Evolutionary conservation across 2,797 vertebrate species (phyloP).

Genomic region (Tolypeutes matacus): DNA sequence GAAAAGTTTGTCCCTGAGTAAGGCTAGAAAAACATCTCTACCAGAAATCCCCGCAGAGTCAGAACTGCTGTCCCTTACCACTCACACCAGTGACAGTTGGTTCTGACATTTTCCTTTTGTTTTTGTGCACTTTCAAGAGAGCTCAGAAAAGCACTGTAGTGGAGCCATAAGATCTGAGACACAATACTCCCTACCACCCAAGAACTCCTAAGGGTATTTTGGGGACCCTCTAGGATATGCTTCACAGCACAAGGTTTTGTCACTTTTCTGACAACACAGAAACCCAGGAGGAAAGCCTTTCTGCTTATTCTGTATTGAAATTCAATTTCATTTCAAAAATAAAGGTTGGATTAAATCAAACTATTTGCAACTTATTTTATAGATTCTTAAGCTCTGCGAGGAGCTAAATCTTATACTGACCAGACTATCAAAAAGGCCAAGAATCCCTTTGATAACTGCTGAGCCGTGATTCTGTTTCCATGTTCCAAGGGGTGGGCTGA

Average conservation of each 20-base stretch:
- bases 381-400: not conserved
- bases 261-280: slow-evolving; percentile 57
- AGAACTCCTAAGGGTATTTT: not conserved
- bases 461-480: not conserved
- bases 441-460: not conserved
- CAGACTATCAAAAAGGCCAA: not conserved
- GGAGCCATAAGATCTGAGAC: not conserved
- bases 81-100: not conserved
- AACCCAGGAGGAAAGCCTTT: slow-evolving; percentile 2
- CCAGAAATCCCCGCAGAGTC: not conserved
- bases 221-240: not conserved
- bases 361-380: not conserved
- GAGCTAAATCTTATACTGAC: not conserved
- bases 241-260: slow-evolving; percentile 5
- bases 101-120: slow-evolving; percentile 16
- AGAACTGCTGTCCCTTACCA: not conserved
- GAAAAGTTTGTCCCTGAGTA: slow-evolving; percentile 1
- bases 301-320: slow-evolving; percentile 15
- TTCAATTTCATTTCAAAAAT: slow-evolving; percentile 66
- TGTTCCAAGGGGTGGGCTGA: not conserved
- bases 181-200: not conserved
- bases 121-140: not conserved
- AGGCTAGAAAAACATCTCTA: not conserved
- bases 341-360: slow-evolving; percentile 49
- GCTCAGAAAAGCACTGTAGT: slow-evolving; percentile 41